phyloP scores from a whole-genome alignment of 92 coral and sea anemone genomes.

The Porites cylindrica region DNA sequence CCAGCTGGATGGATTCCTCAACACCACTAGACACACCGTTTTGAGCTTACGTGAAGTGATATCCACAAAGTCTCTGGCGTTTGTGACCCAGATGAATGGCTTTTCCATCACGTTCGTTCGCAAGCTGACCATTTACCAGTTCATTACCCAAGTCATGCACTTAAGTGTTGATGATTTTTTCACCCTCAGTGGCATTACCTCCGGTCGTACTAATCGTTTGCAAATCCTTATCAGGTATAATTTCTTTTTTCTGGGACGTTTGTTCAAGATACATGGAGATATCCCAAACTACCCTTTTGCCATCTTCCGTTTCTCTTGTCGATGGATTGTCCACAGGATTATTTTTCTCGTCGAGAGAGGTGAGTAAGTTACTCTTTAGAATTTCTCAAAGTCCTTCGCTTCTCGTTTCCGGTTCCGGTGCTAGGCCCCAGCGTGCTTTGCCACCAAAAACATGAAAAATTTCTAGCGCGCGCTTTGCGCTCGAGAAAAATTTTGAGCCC shows the following conservation, averaged over 20 bases:
- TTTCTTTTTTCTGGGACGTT: slow-evolving; percentile 6
- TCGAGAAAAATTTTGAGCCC: no score
- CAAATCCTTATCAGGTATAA: slow-evolving; percentile 15
- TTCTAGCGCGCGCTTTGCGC: no score
- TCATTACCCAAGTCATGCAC: slow-evolving; percentile 18
- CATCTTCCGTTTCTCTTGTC: slow-evolving; percentile 36
- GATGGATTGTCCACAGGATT: slow-evolving; percentile 34
- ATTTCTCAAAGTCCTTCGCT: no score
- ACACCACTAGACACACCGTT: slow-evolving; percentile 32
- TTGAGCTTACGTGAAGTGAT: slow-evolving; percentile 23
- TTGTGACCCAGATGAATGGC: slow-evolving; percentile 30
- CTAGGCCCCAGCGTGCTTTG: no score
- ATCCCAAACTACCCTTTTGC: neutral
- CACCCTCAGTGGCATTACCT: neutral
- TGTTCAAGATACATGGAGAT: slow-evolving; percentile 17
- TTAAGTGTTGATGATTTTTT: slow-evolving; percentile 21
- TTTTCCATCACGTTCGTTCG: slow-evolving; percentile 22
- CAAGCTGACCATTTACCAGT: slow-evolving; percentile 36
- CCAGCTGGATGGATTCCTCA: slow-evolving; percentile 27
- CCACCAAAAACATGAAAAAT: no score
- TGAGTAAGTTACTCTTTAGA: neutral
- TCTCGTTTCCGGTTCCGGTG: no score
- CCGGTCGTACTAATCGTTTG: neutral
- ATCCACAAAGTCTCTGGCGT: slow-evolving; percentile 28
- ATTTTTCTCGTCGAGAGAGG: slow-evolving; percentile 28